These are phyloP conservation scores for Fragum whitleyi DNA, from an alignment of 2,888 invertebrate genomes.

Conservation along the genomic window DNA sequence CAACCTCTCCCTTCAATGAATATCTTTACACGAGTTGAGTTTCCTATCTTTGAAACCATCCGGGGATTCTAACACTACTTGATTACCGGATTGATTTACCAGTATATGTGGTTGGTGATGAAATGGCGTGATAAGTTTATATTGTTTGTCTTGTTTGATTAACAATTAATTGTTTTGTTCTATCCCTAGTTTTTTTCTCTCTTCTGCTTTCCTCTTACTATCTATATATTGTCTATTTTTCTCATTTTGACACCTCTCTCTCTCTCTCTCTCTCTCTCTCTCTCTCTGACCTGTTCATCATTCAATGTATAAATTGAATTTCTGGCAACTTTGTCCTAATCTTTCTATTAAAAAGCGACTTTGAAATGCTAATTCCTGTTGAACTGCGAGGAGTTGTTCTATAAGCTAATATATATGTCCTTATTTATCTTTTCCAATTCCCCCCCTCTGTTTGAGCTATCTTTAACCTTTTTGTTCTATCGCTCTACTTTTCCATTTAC, in stretches of 20 bases:
- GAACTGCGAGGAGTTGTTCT: conserved; percentile 57
- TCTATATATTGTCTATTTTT: conserved; percentile 38
- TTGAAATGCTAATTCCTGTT: conserved; percentile 53
- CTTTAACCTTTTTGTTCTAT: conserved; percentile 56
- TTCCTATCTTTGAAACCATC: too few relatives aligned
- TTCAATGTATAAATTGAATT: neutral
- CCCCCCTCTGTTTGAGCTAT: conserved; percentile 42
- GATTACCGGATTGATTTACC: too few relatives aligned
- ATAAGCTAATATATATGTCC: conserved; percentile 57
- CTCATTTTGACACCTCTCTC: conserved; percentile 21
- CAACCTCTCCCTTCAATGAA: too few relatives aligned
- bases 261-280: too few relatives aligned
- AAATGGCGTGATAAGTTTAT: conserved; percentile 12
- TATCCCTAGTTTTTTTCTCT: conserved; percentile 27
- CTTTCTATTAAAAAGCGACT: conserved; percentile 50
- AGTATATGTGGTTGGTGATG: too few relatives aligned
- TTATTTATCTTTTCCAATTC: conserved; percentile 47
- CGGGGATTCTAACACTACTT: neutral
- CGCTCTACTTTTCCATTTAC: conserved; percentile 63
- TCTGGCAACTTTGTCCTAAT: conserved; percentile 59
- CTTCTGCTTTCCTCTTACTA: conserved; percentile 11
- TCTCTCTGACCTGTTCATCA: conserved; percentile 38
- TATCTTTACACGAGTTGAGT: too few relatives aligned
- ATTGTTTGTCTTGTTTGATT: conserved; percentile 17
- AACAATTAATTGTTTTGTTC: conserved; percentile 51